These are phyloP conservation scores for Eurystomus gularis DNA, from an alignment of 2,113 vertebrate genomes.

Conservation along the genomic window DNA sequence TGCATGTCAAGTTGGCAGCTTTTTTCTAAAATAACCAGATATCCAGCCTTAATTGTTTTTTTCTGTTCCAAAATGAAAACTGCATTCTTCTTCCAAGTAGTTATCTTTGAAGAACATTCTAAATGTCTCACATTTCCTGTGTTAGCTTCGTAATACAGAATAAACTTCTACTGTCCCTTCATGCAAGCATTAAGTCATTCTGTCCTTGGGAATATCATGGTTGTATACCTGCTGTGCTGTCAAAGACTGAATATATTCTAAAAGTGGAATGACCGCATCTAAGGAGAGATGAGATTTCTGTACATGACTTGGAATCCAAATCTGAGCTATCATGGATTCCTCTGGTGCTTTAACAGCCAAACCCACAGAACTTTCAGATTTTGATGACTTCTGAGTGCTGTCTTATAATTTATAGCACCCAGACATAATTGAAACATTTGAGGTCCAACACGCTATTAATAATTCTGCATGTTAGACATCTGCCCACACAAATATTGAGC, in stretches of 20 bases:
- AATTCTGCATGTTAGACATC: not conserved
- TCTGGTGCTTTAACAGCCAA: not conserved
- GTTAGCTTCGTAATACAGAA: not conserved
- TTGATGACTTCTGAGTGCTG: not conserved
- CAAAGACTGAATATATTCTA: not conserved
- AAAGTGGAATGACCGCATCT: not conserved
- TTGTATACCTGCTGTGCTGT: not conserved
- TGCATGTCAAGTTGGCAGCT: fast-evolving
- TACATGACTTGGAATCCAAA: not conserved
- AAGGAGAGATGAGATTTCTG: not conserved
- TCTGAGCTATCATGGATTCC: not conserved
- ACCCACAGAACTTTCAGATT: not conserved
- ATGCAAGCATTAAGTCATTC: not conserved
- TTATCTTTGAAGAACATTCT: not conserved
- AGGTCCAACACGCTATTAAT: not conserved
- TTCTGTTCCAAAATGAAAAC: not conserved
- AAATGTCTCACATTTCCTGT: not conserved
- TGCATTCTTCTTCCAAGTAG: not conserved
- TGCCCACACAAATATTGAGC: not conserved
- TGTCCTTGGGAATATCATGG: not conserved
- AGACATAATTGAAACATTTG: not conserved
- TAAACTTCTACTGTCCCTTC: not conserved
- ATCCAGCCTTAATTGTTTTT: not conserved
- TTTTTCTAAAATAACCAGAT: not conserved
- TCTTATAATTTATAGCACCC: not conserved